Evolutionary conservation across 2,888 invertebrate species (phyloP).

Genomic region (Allolobophora icterica): DNA sequence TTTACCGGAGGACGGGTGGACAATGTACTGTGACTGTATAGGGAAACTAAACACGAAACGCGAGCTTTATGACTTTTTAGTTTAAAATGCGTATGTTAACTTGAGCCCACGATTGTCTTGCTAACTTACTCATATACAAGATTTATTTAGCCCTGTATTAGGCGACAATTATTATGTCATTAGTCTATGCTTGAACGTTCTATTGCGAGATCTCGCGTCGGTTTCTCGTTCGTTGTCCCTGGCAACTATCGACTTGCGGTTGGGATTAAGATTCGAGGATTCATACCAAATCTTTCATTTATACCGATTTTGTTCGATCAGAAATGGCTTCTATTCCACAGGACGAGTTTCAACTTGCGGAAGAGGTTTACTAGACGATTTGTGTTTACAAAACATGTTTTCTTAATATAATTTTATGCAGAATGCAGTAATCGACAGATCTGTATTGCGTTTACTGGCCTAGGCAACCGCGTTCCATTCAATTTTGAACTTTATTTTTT

Average conservation of each 20-base stretch:
- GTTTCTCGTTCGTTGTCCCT: neutral
- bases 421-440: neutral
- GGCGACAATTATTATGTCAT: too few relatives aligned
- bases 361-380: neutral
- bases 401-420: neutral
- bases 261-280: neutral
- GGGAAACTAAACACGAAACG: too few relatives aligned
- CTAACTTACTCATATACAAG: too few relatives aligned
- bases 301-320: neutral
- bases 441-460: neutral
- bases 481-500: neutral
- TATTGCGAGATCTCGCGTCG: neutral
- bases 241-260: neutral
- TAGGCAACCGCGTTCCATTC: neutral
- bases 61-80: too few relatives aligned
- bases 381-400: neutral
- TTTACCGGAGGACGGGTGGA: too few relatives aligned
- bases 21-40: too few relatives aligned
- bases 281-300: neutral
- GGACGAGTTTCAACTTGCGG: conserved; percentile 20
- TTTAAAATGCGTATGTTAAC: too few relatives aligned
- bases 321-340: conserved; percentile 27
- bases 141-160: too few relatives aligned
- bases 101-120: too few relatives aligned
- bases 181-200: neutral